Base-by-base conservation (phyloP, 2,888 invertebrate species). In the Caenorhabditis japonica region DNA sequence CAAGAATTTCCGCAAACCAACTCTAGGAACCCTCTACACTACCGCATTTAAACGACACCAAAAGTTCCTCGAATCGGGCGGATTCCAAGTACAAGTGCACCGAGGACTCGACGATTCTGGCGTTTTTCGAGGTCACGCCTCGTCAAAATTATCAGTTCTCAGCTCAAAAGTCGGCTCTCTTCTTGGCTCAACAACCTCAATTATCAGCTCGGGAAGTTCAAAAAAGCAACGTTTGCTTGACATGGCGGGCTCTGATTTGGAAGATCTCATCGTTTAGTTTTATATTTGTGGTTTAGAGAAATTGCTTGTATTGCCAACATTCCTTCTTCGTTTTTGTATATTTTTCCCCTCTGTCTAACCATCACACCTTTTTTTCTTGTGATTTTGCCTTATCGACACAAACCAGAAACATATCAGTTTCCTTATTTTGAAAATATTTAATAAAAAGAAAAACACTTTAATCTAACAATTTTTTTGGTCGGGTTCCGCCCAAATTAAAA, bases 1-100 rank as follows among this genome's bases (percentile, higher is more conserved):
- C 46, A 96, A 95, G 90, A 90, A 93, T 92, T 97, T 90, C 90
- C 91, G 91, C 64, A 95, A 95, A 85, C 93, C 93, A 1, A 92
- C 93, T 0, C 89, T 90, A 25, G 91, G 91, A 30, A 90, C 91
- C 23, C 89, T 95, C 8, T 91, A 92, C 59, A 94, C 94, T 0
- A 83, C 91, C 0, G 94, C 94, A 77, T 95, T 94, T 86, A 88
- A 92, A 51, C 90, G 92, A 5, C 89, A 91, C 3, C 89, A 91
- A 36, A 89, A 91, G 25, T 47, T 52, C 12, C 56, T 68, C 33
- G 61, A 69, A 49, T 60, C 64, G 1, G 69, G 58, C 1, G 25
- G 23, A 2, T 71, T 78, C 55, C 52, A 91, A 0, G 91, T 94
- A 36, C 93, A 93, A 0, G 91, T 94, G 13, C 94, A 94, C 87